Base-by-base conservation (phyloP, 2,797 vertebrate species). In the Acridotheres tristis region DNA sequence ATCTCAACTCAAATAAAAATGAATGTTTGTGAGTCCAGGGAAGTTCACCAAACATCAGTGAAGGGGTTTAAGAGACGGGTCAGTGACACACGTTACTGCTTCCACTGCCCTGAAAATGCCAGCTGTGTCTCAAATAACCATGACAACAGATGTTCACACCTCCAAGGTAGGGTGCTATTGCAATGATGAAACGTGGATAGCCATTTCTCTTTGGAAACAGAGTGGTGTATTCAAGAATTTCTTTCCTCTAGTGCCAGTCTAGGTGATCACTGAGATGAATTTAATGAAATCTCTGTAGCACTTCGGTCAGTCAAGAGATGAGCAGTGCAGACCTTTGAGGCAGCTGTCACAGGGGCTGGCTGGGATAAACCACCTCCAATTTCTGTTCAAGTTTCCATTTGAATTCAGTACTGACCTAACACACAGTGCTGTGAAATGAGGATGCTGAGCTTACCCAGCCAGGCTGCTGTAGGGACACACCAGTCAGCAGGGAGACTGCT, bases 331-430 rank as follows among this genome's bases (percentile, higher is more conserved):
- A 3, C 26, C 27, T 50, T 68, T 9, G 8, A 47, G 38, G 50
- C 63, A 45, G 34, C 21, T 47, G 40, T 50, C 40, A 9, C 0
- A 0, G 21, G 6, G 13, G 18, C 26, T 84, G 62, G 17, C 43
- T 54, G 55, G 29, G 23, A 34, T 50, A 87, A 67, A 42, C 19
- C 4, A 8, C 57, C 21, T 34, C 34, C 30, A 17, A 25, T 54
- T 43, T 62, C 38, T 68, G 54, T 54, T 65, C 50, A 45, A 69
- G 36, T 57, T 84, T 65, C 47, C 21, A 2, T 22, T 21, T 65
- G 45, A 68, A 29, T 36, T 71, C 38, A 40, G 40, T 4, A 1
- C 38, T 61, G 47, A n/a, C 25, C 34, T 43, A 30, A 61, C 53
- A 34, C 29, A 15, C 4, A 26, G 19, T 21, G 16, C 65, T 54